Evolutionary conservation across 2,888 invertebrate species (phyloP).

Genomic region (Drosophila neonasuta): DNA sequence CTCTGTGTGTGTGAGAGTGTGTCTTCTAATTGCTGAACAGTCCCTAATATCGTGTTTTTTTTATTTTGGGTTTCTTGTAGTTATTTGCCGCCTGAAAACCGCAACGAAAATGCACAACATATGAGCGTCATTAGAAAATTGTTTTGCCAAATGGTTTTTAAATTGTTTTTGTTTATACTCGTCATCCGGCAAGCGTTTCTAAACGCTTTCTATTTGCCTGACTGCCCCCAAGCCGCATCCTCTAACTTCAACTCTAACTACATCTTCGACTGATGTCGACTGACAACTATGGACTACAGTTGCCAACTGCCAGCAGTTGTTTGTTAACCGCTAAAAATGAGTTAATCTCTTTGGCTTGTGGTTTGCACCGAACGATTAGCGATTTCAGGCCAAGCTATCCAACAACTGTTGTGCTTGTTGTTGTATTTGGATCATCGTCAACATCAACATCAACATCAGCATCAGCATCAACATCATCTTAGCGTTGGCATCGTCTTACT

Average conservation of each 20-base stretch:
- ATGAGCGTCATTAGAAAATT: conserved; percentile 77
- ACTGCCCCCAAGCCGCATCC: background rate
- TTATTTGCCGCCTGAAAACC: conserved; percentile 64
- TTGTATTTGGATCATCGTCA: conserved; percentile 25
- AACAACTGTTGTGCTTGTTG: conserved; percentile 58
- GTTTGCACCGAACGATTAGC: conserved; percentile 49
- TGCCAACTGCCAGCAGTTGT: conserved; percentile 64
- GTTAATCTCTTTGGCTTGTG: conserved; percentile 64
- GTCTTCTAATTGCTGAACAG: conserved; percentile 61
- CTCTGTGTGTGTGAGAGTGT: conserved; percentile 19
- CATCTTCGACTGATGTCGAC: too few relatives aligned
- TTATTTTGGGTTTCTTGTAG: conserved; percentile 21
- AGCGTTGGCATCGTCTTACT: conserved; percentile 29
- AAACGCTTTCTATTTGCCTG: conserved; percentile 60
- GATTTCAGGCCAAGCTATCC: conserved; percentile 58
- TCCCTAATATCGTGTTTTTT: conserved; percentile 7
- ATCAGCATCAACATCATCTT: conserved; percentile 38
- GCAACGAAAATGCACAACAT: conserved; percentile 73
- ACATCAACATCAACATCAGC: conserved; percentile 35
- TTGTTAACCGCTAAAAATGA: conserved; percentile 58
- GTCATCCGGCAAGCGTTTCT: conserved; percentile 54
- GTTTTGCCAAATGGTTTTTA: conserved; percentile 79
- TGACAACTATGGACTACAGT: conserved; percentile 29
- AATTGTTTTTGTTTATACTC: conserved; percentile 75
- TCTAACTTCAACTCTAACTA: background rate